Conservation (phyloP, 2,113 vertebrate genomes). For the Cololabis saira region DNA sequence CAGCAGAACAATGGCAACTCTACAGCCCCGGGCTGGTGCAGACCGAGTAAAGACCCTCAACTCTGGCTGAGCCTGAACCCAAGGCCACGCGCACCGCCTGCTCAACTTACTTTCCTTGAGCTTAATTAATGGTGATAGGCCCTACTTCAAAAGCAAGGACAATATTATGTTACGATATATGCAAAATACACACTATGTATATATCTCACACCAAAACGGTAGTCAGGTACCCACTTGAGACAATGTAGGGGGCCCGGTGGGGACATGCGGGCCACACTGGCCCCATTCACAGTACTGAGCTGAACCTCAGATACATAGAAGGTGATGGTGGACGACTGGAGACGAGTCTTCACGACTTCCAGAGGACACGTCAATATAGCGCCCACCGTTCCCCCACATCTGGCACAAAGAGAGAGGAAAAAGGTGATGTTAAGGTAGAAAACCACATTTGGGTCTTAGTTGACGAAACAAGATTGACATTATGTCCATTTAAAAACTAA, state of each 20-base stretch:
- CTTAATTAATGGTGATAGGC: background rate
- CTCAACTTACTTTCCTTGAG: background rate
- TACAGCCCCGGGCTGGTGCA: background rate
- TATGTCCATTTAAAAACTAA: background rate
- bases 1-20: conserved; percentile 8
- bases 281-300: conserved; percentile 90
- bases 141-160: background rate
- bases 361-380: conserved; percentile 98
- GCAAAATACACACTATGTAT: background rate
- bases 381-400: conserved; percentile 97
- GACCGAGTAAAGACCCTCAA: conserved; percentile 1
- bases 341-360: conserved; percentile 97
- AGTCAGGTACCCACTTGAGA: conserved; percentile 87
- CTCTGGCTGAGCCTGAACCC: background rate
- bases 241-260: conserved; percentile 95
- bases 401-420: conserved; percentile 55
- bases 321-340: conserved; percentile 95
- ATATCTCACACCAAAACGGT: background rate
- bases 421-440: background rate
- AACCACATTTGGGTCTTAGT: background rate
- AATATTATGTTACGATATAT: background rate
- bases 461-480: background rate
- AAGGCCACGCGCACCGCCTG: background rate
- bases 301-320: conserved; percentile 96
- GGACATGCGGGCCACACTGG: conserved; percentile 88